Conservation (phyloP, 92 coral and sea anemone species). For the Isaurus tuberculatus region DNA sequence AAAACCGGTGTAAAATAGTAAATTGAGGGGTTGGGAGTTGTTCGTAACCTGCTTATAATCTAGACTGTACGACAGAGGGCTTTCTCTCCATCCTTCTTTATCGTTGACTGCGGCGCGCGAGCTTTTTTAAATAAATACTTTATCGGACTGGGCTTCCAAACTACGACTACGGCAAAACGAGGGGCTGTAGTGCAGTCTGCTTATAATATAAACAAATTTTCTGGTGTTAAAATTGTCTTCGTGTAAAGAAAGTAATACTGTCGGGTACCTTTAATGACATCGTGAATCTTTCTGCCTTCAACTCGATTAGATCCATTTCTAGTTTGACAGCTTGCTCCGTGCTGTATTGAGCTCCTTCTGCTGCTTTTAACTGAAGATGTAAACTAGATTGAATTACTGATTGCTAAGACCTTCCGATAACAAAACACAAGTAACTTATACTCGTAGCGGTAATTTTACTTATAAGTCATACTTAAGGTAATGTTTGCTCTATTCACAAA, state of each 20-base stretch:
- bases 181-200: no score
- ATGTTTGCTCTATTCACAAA: background rate
- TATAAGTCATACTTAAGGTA: background rate
- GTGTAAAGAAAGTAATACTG: background rate
- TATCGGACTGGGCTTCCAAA: no score
- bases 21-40: no score
- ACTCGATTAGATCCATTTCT: conserved; percentile 96
- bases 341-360: conserved; percentile 94
- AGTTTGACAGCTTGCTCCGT: conserved; percentile 96
- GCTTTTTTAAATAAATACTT: no score
- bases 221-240: background rate
- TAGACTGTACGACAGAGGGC: no score
- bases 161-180: no score
- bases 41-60: no score
- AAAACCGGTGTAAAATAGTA: no score
- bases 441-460: background rate
- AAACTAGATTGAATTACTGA: background rate
- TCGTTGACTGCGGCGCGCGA: no score
- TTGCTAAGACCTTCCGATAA: background rate
- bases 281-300: conserved; percentile 94
- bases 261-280: conserved; percentile 94
- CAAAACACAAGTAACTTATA: background rate
- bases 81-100: no score
- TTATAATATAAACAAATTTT: no score
- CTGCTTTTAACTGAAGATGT: conserved; percentile 82